phyloP scores from a whole-genome alignment of 2,888 invertebrate genomes.

The Clostera curtula region DNA sequence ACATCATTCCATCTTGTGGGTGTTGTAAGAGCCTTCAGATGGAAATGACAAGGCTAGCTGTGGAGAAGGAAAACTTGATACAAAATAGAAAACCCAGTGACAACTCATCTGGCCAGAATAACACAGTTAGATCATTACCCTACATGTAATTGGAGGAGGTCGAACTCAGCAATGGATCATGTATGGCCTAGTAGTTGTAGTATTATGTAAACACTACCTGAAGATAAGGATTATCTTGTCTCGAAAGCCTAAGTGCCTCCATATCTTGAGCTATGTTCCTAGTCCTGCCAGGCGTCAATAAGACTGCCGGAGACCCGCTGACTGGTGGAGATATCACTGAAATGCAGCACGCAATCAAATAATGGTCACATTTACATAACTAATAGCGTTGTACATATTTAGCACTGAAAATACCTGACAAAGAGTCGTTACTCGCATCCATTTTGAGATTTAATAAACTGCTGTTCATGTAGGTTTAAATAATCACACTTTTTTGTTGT shows the following conservation, averaged over 20 bases:
- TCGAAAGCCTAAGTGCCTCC: constrained; percentile 85
- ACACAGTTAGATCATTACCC: too few species aligned
- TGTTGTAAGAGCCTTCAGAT: too few species aligned
- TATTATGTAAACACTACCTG: constrained; percentile 69
- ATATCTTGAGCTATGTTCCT: constrained; percentile 89
- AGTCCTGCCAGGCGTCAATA: constrained; percentile 82
- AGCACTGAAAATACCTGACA: too few species aligned
- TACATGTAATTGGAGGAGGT: too few species aligned
- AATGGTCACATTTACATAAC: constrained; percentile 13
- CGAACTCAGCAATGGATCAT: too few species aligned
- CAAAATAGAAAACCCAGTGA: too few species aligned
- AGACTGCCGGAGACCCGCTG: constrained; percentile 72
- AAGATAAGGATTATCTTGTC: constrained; percentile 89
- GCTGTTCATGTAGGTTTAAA: not conserved
- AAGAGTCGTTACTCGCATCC: constrained; percentile 60
- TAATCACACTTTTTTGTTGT: too few species aligned
- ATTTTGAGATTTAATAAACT: constrained; percentile 31
- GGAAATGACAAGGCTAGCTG: too few species aligned
- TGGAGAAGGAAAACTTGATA: too few species aligned
- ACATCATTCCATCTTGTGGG: too few species aligned
- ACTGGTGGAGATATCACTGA: constrained; percentile 50
- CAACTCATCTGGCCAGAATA: too few species aligned
- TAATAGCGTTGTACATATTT: constrained; percentile 4
- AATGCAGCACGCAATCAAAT: too few species aligned
- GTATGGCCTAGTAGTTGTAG: constrained; percentile 5